phyloP scores from a whole-genome alignment of 2,888 invertebrate genomes.

The Campaea margaritaria region DNA sequence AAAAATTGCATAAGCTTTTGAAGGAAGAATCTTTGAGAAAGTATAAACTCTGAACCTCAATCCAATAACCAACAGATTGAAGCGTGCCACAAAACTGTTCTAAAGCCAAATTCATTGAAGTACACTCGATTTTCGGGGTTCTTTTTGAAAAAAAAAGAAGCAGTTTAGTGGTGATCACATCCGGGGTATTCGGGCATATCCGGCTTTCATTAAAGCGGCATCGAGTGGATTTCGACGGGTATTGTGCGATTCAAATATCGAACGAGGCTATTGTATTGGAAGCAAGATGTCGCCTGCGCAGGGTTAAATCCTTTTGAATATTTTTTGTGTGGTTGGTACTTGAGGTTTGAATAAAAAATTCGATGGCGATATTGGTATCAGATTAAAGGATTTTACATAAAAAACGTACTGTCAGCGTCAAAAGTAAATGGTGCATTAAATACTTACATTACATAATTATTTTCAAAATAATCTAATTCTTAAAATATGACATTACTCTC shows the following conservation, averaged over 20 bases:
- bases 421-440: no score
- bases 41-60: no score
- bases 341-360: slow-evolving; percentile 33
- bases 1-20: no score
- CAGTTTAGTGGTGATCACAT: slow-evolving; percentile 67
- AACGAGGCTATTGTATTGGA: slow-evolving; percentile 61
- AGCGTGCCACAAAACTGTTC: slow-evolving; percentile 63
- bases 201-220: slow-evolving; percentile 79
- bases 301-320: slow-evolving; percentile 49
- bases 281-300: slow-evolving; percentile 63
- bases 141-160: slow-evolving; percentile 58
- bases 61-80: slow-evolving; percentile 28
- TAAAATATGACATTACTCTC: no score
- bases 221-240: slow-evolving; percentile 74
- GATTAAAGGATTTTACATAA: slow-evolving; percentile 8
- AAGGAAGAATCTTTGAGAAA: no score
- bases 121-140: slow-evolving; percentile 57
- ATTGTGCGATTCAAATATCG: slow-evolving; percentile 64
- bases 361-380: slow-evolving; percentile 24
- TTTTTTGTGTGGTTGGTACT: slow-evolving; percentile 35
- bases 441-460: no score
- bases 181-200: slow-evolving; percentile 65
- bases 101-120: slow-evolving; percentile 58
- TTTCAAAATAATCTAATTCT: no score
- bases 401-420: no score